Conservation (phyloP, 2,888 invertebrate species). For the Drosophila monieri region DNA sequence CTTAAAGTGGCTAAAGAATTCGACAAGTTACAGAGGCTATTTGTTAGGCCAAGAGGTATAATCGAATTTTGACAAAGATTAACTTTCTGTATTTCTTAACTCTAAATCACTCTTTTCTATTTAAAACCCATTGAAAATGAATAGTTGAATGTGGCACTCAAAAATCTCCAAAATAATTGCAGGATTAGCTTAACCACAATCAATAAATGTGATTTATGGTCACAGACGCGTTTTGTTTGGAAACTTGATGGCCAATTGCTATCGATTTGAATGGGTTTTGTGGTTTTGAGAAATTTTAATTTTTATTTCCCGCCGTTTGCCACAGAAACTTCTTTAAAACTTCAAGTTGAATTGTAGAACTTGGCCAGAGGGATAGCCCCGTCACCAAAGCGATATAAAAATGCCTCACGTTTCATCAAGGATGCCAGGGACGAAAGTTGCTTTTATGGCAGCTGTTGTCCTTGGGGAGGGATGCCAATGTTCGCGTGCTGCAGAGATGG, state of each 20-base stretch:
- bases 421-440: constrained; percentile 46
- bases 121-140: not conserved
- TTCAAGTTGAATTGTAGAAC: not conserved
- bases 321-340: constrained; percentile 22
- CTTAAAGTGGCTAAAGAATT: constrained; percentile 15
- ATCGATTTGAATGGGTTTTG: not conserved
- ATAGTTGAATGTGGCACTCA: too few species aligned
- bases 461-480: constrained; percentile 60
- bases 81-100: not conserved
- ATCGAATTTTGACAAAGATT: not conserved
- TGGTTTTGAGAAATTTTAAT: not conserved
- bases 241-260: not conserved
- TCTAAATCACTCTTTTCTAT: not conserved
- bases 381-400: constrained; percentile 61
- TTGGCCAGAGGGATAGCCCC: not conserved
- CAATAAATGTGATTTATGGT: not conserved
- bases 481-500: constrained; percentile 2
- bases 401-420: constrained; percentile 75
- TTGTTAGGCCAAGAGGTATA: not conserved
- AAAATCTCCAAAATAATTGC: not conserved
- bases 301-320: not conserved
- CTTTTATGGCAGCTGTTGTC: constrained; percentile 78
- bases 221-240: not conserved
- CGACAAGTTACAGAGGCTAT: constrained; percentile 5
- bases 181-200: not conserved